Conservation (phyloP, 2,113 vertebrate species). For the Polyodon spathula region DNA sequence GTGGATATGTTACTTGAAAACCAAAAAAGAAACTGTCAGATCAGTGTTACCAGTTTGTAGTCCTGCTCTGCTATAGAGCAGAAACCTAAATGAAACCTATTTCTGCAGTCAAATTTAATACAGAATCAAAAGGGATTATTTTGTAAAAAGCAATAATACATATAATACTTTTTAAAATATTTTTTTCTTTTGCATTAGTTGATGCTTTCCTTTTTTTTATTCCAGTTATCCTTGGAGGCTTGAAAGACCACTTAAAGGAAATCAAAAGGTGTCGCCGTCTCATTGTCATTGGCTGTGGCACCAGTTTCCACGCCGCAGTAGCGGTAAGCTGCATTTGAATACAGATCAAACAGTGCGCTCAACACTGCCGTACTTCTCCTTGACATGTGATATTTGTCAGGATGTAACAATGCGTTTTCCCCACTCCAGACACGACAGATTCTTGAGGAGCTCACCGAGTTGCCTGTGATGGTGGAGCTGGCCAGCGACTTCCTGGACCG, state of each 20-base stretch:
- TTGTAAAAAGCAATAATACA: no score
- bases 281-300: constrained; percentile 90
- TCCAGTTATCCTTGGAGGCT: constrained; percentile 78
- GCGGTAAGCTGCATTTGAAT: constrained; percentile 60
- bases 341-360: no score
- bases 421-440: constrained; percentile 79
- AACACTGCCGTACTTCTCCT: no score
- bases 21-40: no score
- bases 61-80: no score
- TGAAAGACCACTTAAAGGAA: constrained; percentile 91
- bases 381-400: no score
- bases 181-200: neutral
- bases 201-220: constrained; percentile 5
- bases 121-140: no score
- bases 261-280: constrained; percentile 83
- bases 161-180: neutral
- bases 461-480: constrained; percentile 95
- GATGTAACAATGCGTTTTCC: no score
- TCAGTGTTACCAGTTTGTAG: no score
- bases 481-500: constrained; percentile 93
- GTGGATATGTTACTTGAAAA: no score
- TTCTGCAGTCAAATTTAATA: no score
- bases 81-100: no score
- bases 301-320: constrained; percentile 85
- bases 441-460: constrained; percentile 85